Base-by-base conservation (phyloP, 2,888 invertebrate species). In the Apodemia mormo region DNA sequence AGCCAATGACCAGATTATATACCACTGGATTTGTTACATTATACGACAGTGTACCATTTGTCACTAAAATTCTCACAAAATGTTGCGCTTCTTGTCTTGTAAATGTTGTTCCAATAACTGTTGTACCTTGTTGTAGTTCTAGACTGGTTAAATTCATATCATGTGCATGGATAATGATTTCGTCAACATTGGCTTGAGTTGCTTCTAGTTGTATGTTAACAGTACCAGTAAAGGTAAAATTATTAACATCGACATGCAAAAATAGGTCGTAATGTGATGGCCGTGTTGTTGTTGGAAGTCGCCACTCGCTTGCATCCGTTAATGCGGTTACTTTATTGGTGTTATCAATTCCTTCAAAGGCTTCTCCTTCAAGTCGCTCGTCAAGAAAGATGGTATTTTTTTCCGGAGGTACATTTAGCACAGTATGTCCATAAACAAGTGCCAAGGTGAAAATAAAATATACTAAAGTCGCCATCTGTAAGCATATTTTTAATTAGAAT, bases 221-320 rank as follows among this genome's bases (percentile, higher is more conserved):
- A 1, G 56, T 61, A 1, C 95, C 95, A 2, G 72, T 64, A 69
- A 94, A 93, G 0, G 70, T 10, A 14, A 81, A 74, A 2, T 56
- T 64, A 0, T 73, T 66, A 0, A 94, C 84, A 70, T 93, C 84
- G 0, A 95, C 89, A 0, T 75, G 78, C 78, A 96, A 86, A 0
- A 85, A 74, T 0, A 96, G 79, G 0, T 88, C 80, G 76, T 96
- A 96, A 40, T 85, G 84, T 0, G 68, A 74, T 0, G 96, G 96
- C 22, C 71, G 76, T 0, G 96, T 90, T 0, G 89, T 88, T 0
- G 78, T 87, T 0, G 94, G 94, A 2, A 95, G 83, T 45, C 94
- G 84, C 77, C 87, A 94, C 14, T 72, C 71, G n/a, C 72, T 67
- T 10, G 80, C 75, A n/a, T 80, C 81, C 0, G 70, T 76, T n/a